Conservation (phyloP, 2,797 vertebrate genomes). For the Netta rufina region DNA sequence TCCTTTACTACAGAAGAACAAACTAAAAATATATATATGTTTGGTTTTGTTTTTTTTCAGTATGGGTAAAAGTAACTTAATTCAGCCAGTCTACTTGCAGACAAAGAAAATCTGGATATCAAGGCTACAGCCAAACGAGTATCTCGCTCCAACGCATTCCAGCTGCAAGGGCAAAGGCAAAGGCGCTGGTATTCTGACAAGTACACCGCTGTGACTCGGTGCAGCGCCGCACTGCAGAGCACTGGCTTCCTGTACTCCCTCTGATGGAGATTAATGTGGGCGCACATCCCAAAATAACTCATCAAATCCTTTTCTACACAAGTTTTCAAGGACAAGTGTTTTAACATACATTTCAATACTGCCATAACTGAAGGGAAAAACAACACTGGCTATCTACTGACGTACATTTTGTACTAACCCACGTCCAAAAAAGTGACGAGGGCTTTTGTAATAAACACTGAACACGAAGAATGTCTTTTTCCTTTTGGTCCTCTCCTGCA, state of each 20-base stretch:
- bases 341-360: neutral
- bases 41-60: neutral
- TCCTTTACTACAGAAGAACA: neutral
- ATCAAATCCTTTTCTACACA: neutral
- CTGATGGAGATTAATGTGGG: neutral
- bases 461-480: neutral
- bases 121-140: neutral
- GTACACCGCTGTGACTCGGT: neutral
- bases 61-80: neutral
- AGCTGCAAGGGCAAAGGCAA: neutral
- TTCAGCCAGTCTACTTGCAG: neutral
- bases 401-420: accelerated
- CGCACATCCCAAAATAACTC: neutral
- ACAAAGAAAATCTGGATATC: neutral
- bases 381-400: neutral
- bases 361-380: neutral
- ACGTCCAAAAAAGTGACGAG: neutral
- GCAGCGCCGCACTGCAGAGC: neutral
- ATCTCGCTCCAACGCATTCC: neutral
- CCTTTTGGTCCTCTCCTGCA: neutral
- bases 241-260: neutral
- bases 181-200: neutral
- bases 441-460: neutral
- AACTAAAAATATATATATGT: neutral
- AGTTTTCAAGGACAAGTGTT: neutral